Conservation (phyloP, 2,113 vertebrate genomes). For the Pardalotus punctatus region DNA sequence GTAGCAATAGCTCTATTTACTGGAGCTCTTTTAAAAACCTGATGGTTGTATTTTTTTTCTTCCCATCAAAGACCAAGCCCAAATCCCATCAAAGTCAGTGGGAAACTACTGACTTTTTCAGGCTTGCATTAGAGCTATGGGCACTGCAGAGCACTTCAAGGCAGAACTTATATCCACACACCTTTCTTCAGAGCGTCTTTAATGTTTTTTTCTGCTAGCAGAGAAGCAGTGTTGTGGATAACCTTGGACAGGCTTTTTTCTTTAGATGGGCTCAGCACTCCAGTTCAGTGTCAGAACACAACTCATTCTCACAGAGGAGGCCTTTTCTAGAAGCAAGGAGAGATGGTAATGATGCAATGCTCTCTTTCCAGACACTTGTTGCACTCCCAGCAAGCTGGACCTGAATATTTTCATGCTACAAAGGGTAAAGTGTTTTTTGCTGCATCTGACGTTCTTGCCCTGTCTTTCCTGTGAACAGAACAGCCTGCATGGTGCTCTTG, state of each 20-base stretch:
- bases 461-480: not conserved
- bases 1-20: not conserved
- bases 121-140: not conserved
- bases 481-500: not conserved
- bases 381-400: not conserved
- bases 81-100: not conserved
- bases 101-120: not conserved
- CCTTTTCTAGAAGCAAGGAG: not conserved
- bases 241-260: not conserved
- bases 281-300: not conserved
- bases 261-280: not conserved
- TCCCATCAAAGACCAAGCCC: not conserved
- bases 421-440: not conserved
- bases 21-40: not conserved
- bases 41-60: not conserved
- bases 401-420: not conserved
- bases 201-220: not conserved
- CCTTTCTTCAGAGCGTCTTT: not conserved
- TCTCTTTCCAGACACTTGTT: not conserved
- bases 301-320: not conserved
- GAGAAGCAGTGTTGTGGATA: not conserved
- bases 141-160: not conserved
- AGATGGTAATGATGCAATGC: fast-evolving
- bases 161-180: not conserved
- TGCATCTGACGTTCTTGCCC: not conserved